phyloP scores from a whole-genome alignment of 2,888 invertebrate species.

The Oscheius sp. region DNA sequence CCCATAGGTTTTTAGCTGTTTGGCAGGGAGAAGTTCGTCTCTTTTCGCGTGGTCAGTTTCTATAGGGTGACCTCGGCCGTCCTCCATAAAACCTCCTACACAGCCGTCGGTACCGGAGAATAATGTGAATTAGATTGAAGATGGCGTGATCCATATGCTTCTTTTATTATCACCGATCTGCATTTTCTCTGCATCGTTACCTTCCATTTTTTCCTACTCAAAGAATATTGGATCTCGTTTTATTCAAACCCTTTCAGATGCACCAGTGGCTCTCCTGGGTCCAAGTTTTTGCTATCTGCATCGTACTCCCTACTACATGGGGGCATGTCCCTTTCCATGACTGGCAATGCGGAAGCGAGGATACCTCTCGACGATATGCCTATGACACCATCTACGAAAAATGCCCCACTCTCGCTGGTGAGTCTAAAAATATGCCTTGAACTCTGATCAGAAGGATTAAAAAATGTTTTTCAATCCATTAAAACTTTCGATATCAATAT shows the following conservation, averaged over 20 bases:
- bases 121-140: slow-evolving; percentile 26
- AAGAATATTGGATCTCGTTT: too few relatives aligned
- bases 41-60: slow-evolving; percentile 11
- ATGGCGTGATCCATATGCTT: slow-evolving; percentile 23
- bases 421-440: background rate
- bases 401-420: slow-evolving; percentile 42
- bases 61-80: slow-evolving; percentile 16
- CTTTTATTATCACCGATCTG: slow-evolving; percentile 17
- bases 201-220: background rate
- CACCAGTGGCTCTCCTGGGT: slow-evolving; percentile 14
- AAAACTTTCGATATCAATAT: background rate
- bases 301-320: background rate
- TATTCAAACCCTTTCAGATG: background rate
- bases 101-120: background rate
- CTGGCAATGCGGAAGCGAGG: slow-evolving; percentile 50
- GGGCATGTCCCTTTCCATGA: slow-evolving; percentile 20
- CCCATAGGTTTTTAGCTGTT: slow-evolving; percentile 2
- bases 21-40: background rate
- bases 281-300: background rate
- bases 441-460: background rate
- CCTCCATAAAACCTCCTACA: slow-evolving; percentile 24
- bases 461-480: background rate
- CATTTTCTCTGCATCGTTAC: background rate
- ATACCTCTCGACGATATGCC: slow-evolving; percentile 22
- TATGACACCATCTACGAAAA: slow-evolving; percentile 18